Evolutionary conservation across 1,140 invertebrate genomes (phyloP), one percentile per base, ranked within the genome.

Genomic region (Bombus superbus): DNA sequence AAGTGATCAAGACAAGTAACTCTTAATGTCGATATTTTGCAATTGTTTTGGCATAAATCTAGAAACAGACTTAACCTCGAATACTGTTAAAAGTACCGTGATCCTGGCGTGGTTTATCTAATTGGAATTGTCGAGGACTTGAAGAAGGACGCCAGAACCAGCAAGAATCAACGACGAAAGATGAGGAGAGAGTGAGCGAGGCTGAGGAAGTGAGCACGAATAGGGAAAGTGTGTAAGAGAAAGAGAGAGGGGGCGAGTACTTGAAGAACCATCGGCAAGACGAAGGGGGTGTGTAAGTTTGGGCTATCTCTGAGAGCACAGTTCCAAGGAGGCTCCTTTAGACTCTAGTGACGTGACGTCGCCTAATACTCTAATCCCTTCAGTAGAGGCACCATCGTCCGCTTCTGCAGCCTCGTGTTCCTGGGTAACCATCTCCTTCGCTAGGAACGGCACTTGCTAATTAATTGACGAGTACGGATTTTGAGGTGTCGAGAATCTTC

Each of bases 291-390:
- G 88, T 78, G 80, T 90, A 95, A 95, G 91, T 95, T 95, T 91
- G 91, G 93, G 94, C 95, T 95, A 95, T 95, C 95, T 95, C 92
- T 88, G 85, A 87, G 85, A 94, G 89, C 92, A 93, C 92, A 93
- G 93, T 93, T 93, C 91, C 93, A 93, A 94, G 93, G 90, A 94
- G 93, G 91, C 94, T 94, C 94, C 91, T 95, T 94, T 94, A 94
- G 94, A 94, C 93, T 94, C 94, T 93, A 93, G 92, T 93, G 93
- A 95, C 94, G 94, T 95, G 92, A 95, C 94, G 94, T 95, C 92
- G 94, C 92, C 94, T 95, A 95, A 95, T 95, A 95, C 95, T 92
- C 93, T 94, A 95, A 95, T 94, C 92, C 91, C 90, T 92, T 91
- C 86, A 89, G 88, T 87, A 86, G 90, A 91, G 88, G 90, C 91